These are phyloP conservation scores for Macrosteles quadrilineatus DNA, from an alignment of 1,140 invertebrate genomes.

Conservation along the genomic window DNA sequence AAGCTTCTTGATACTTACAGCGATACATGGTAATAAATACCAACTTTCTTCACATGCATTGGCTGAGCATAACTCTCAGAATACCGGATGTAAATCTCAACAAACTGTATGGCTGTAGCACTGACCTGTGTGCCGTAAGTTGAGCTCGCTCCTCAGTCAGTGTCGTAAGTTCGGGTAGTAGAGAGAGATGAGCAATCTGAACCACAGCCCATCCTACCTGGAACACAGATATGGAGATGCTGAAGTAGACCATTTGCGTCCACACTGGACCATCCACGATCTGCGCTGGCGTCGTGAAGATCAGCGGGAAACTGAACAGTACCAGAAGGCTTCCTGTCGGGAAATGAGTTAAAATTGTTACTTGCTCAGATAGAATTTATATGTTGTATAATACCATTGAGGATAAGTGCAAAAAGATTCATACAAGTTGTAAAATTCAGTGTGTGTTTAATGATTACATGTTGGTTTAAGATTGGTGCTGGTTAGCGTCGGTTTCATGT, in stretches of 20 bases:
- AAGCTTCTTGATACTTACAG: no score
- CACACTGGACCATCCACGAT: slow-evolving; percentile 54
- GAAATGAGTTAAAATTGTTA: slow-evolving; percentile 30
- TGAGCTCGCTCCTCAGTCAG: slow-evolving; percentile 68
- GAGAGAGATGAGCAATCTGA: slow-evolving; percentile 88
- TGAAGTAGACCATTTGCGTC: slow-evolving; percentile 70
- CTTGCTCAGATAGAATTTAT: neutral
- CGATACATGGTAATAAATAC: no score
- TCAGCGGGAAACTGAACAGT: slow-evolving; percentile 73
- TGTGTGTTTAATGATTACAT: no score
- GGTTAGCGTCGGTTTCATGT: no score
- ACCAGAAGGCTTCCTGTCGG: slow-evolving; percentile 63
- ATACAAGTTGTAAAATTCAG: neutral
- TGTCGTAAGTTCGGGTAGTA: slow-evolving; percentile 78
- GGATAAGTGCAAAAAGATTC: no score
- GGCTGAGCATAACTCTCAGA: no score
- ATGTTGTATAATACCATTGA: neutral
- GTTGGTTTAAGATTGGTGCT: no score
- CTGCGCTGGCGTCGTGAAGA: slow-evolving; percentile 69
- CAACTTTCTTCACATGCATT: no score
- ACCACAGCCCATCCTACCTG: slow-evolving; percentile 90
- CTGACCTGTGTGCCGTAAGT: slow-evolving; percentile 37
- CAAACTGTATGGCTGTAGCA: no score
- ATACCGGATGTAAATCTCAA: no score
- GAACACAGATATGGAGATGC: slow-evolving; percentile 77